Conservation (phyloP, 2,113 vertebrate genomes). For the Clarias gariepinus region DNA sequence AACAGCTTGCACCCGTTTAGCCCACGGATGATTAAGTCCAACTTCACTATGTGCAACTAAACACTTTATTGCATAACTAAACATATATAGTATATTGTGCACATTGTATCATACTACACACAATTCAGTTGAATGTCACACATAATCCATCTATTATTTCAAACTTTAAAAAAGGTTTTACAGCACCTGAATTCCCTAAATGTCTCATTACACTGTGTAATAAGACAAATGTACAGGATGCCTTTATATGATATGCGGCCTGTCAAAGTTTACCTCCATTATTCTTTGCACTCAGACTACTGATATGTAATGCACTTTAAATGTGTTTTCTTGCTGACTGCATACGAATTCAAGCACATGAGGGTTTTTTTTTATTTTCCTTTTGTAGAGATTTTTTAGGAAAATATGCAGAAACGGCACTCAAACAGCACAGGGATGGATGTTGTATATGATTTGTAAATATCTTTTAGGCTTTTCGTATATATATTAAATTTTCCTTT, state of each 20-base stretch:
- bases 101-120: neutral
- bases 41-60: neutral
- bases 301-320: slow-evolving; percentile 74
- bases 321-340: slow-evolving; percentile 43
- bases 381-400: slow-evolving; percentile 14
- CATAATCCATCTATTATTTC: neutral
- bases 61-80: neutral
- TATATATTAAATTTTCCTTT: slow-evolving; percentile 48
- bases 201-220: neutral
- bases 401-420: slow-evolving; percentile 51
- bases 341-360: slow-evolving; percentile 60
- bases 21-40: neutral
- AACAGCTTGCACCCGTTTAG: neutral
- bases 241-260: neutral
- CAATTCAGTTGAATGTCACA: neutral
- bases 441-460: slow-evolving; percentile 67
- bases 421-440: slow-evolving; percentile 37
- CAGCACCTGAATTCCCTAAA: neutral
- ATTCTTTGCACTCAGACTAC: slow-evolving; percentile 71
- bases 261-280: slow-evolving; percentile 40
- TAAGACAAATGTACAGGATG: neutral
- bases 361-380: slow-evolving; percentile 11
- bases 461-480: slow-evolving; percentile 46
- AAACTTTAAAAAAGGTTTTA: neutral
- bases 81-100: neutral